These are phyloP conservation scores for Carduelis carduelis DNA, from an alignment of 2,797 vertebrate species.

Conservation along the genomic window DNA sequence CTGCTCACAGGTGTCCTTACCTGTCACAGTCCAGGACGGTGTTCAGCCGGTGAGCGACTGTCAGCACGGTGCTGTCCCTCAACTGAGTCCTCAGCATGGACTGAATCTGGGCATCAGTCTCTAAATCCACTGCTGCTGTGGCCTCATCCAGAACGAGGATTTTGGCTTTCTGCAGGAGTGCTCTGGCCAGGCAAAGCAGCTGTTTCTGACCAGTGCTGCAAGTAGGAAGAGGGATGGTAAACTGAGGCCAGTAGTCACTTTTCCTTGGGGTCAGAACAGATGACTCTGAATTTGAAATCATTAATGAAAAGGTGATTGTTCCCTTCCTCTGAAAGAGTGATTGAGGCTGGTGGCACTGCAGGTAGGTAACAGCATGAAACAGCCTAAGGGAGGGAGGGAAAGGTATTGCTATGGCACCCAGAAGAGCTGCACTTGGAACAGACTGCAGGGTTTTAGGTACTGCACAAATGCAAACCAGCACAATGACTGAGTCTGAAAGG, in stretches of 20 bases:
- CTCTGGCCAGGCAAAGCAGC: conserved; percentile 91
- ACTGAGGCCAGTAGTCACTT: neutral
- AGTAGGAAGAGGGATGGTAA: neutral
- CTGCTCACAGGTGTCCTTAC: conserved; percentile 58
- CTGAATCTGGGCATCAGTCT: conserved; percentile 91
- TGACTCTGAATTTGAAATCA: neutral
- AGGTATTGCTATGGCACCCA: neutral
- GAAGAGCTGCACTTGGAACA: neutral
- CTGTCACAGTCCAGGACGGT: conserved; percentile 91
- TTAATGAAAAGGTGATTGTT: neutral
- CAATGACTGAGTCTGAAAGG: neutral
- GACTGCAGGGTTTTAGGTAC: neutral
- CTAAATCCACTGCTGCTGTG: conserved; percentile 89
- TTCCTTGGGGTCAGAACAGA: neutral
- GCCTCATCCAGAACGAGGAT: conserved; percentile 94
- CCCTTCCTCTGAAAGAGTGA: neutral
- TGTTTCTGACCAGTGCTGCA: conserved; percentile 92
- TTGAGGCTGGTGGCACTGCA: neutral
- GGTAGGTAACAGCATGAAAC: neutral
- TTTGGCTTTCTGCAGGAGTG: conserved; percentile 89
- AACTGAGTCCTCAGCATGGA: conserved; percentile 86
- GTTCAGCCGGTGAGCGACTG: conserved; percentile 89
- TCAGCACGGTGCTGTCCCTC: conserved; percentile 88
- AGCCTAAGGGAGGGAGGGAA: neutral
- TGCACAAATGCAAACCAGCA: neutral